Conservation (phyloP, 2,113 vertebrate species). For the Psilopogon haemacephalus region DNA sequence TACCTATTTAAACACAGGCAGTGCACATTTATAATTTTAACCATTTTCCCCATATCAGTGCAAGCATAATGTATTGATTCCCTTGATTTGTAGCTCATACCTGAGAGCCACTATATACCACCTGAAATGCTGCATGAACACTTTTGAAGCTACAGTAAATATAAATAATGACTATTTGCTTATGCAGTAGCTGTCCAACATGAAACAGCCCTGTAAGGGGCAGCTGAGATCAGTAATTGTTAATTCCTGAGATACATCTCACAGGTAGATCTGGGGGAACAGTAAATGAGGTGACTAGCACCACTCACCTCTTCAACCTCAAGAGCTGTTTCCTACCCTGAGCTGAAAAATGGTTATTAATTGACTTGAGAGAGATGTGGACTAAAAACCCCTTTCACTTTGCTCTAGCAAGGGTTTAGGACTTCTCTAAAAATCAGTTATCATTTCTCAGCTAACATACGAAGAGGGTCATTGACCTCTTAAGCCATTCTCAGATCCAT, state of each 20-base stretch:
- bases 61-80: background rate
- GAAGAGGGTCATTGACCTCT: background rate
- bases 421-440: background rate
- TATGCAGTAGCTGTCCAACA: background rate
- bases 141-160: background rate
- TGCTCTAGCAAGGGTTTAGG: background rate
- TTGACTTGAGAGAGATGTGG: background rate
- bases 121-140: background rate
- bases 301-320: background rate
- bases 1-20: background rate
- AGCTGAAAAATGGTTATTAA: constrained; percentile 22
- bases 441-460: background rate
- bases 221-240: background rate
- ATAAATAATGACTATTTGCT: background rate
- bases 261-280: background rate
- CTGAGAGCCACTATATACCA: background rate
- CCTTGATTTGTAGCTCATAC: background rate
- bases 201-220: background rate
- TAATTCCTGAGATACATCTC: background rate
- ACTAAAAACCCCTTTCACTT: background rate
- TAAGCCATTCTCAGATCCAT: background rate
- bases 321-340: background rate
- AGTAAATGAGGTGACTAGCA: background rate
- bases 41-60: background rate
- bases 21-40: background rate